phyloP scores from a whole-genome alignment of 1,140 invertebrate species.

The Sipha flava region DNA sequence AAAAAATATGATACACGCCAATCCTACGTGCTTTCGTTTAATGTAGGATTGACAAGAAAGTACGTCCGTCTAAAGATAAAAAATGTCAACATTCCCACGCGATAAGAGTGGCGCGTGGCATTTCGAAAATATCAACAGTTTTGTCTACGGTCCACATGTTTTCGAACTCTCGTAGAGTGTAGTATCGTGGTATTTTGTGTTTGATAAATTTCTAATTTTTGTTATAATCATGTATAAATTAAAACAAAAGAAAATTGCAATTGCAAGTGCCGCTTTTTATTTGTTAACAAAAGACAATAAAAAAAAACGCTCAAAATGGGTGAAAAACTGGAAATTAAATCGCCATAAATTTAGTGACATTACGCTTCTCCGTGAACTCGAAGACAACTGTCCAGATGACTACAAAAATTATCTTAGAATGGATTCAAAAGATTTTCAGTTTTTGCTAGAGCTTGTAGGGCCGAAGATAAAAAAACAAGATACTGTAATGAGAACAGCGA shows the following conservation, averaged over 20 bases:
- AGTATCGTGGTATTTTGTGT: neutral
- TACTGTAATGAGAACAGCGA: slow-evolving; percentile 42
- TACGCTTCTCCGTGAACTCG: neutral
- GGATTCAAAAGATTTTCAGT: slow-evolving; percentile 36
- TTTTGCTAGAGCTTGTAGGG: slow-evolving; percentile 37
- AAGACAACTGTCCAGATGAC: slow-evolving; percentile 11
- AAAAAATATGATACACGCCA: neutral
- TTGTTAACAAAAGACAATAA: neutral
- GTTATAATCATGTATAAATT: neutral
- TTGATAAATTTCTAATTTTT: neutral
- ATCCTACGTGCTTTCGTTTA: neutral
- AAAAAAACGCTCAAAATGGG: neutral
- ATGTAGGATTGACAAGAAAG: neutral
- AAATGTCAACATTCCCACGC: neutral
- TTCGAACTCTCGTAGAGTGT: neutral
- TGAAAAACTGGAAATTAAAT: neutral
- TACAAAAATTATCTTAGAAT: slow-evolving; percentile 40
- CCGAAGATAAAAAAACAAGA: slow-evolving; percentile 41
- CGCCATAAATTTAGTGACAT: neutral
- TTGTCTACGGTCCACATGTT: neutral
- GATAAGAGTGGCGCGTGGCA: neutral
- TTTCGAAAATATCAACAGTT: neutral
- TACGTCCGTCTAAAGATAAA: neutral
- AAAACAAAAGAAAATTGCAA: neutral
- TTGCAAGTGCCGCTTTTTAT: neutral